phyloP scores from a whole-genome alignment of 2,113 vertebrate species.

The Brachirus orientalis region DNA sequence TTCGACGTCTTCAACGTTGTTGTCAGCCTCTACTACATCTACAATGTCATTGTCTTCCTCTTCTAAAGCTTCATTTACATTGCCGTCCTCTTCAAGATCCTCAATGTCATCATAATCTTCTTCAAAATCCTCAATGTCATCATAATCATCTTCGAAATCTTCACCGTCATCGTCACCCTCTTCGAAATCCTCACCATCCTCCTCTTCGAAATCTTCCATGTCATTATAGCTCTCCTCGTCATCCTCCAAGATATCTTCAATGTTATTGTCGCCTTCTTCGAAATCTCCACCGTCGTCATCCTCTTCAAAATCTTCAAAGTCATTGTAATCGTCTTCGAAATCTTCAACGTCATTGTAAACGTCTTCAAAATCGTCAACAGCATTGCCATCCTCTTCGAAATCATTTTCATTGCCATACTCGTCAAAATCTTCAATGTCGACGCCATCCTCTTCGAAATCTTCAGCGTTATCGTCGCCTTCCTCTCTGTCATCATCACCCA shows the following conservation, averaged over 20 bases:
- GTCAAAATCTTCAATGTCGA: neutral
- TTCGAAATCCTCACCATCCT: neutral
- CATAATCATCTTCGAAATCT: neutral
- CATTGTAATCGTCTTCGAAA: neutral
- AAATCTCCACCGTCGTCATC: neutral
- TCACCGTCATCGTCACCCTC: neutral
- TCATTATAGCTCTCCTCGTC: neutral
- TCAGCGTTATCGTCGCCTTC: neutral
- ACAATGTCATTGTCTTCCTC: neutral
- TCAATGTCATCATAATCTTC: neutral
- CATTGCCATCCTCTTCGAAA: neutral
- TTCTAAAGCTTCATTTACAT: neutral
- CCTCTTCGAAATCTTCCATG: neutral
- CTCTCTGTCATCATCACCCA: too few relatives aligned
- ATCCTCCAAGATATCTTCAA: neutral
- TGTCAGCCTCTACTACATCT: neutral
- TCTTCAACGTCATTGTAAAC: neutral
- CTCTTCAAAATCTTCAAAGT: neutral
- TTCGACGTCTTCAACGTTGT: neutral
- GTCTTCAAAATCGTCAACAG: neutral
- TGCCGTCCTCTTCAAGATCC: neutral
- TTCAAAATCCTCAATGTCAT: too few relatives aligned
- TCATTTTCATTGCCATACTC: too few relatives aligned
- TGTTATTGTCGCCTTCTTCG: neutral
- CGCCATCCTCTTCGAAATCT: neutral